These are phyloP conservation scores for Lordiphosa andalusiaca DNA, from an alignment of 2,888 invertebrate species.

Conservation along the genomic window DNA sequence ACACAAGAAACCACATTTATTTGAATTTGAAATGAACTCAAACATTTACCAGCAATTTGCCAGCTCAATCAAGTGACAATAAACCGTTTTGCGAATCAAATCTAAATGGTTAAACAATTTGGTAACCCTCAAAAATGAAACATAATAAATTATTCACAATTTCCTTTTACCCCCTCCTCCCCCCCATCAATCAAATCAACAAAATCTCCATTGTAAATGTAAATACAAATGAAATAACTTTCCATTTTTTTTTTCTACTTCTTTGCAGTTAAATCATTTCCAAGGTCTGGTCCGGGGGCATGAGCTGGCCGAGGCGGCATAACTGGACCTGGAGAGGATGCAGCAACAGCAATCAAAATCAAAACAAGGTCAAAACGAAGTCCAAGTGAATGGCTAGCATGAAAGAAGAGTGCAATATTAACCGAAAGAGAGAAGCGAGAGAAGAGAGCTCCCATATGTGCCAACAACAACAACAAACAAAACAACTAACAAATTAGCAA, in stretches of 20 bases:
- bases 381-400: slow-evolving; percentile 54
- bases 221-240: slow-evolving; percentile 47
- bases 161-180: slow-evolving; percentile 1
- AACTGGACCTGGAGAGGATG: slow-evolving; percentile 54
- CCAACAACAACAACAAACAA: slow-evolving; percentile 30
- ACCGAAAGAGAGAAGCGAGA: slow-evolving; percentile 20
- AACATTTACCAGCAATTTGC: too few relatives aligned
- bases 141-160: slow-evolving; percentile 22
- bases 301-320: slow-evolving; percentile 53
- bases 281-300: slow-evolving; percentile 68
- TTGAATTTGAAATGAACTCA: too few relatives aligned
- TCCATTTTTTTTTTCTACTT: slow-evolving; percentile 40
- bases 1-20: too few relatives aligned
- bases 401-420: slow-evolving; percentile 43
- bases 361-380: slow-evolving; percentile 29
- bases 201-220: slow-evolving; percentile 5
- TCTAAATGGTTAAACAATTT: slow-evolving; percentile 9
- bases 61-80: too few relatives aligned
- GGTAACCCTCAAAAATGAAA: too few relatives aligned
- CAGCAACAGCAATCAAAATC: slow-evolving; percentile 5
- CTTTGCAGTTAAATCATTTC: slow-evolving; percentile 70
- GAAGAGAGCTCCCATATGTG: slow-evolving; percentile 40
- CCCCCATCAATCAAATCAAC: background rate
- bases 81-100: too few relatives aligned
- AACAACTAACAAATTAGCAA: slow-evolving; percentile 28